Evolutionary conservation across 2,113 vertebrate species (phyloP).

Genomic region (Pimephales promelas): DNA sequence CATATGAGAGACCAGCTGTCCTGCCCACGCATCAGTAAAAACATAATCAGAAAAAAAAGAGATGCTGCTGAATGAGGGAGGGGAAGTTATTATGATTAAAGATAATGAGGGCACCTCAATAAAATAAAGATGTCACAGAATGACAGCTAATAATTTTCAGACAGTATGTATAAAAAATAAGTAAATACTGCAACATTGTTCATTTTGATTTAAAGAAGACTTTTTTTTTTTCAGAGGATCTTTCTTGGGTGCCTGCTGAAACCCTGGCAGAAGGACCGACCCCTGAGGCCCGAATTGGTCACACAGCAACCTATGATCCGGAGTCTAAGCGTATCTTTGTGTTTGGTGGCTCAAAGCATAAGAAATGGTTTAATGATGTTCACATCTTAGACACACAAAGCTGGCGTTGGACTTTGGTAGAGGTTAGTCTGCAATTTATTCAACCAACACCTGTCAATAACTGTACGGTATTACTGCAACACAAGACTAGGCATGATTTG

Average conservation of each 20-base stretch:
- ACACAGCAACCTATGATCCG: constrained; percentile 73
- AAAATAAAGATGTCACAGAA: no score
- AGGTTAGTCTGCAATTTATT: constrained; percentile 59
- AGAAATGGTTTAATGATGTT: constrained; percentile 78
- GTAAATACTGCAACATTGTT: no score
- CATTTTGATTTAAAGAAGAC: no score
- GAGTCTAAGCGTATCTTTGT: constrained; percentile 74
- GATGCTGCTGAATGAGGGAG: no score
- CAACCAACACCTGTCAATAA: not conserved
- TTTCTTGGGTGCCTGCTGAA: constrained; percentile 76
- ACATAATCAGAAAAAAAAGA: no score
- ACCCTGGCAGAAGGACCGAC: constrained; percentile 75
- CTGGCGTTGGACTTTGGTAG: constrained; percentile 79
- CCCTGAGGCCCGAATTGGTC: constrained; percentile 78
- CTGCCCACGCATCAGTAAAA: no score
- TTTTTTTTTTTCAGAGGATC: constrained; percentile 68
- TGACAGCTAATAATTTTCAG: no score
- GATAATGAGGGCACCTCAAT: no score
- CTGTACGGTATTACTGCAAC: not conserved
- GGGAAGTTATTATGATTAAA: no score
- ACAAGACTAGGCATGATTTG: not conserved
- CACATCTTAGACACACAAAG: constrained; percentile 79
- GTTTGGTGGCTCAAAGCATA: constrained; percentile 80
- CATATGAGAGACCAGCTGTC: no score
- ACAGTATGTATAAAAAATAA: no score